Evolutionary conservation across 2,797 vertebrate genomes (phyloP).

Genomic region (Phrynocephalus forsythii): DNA sequence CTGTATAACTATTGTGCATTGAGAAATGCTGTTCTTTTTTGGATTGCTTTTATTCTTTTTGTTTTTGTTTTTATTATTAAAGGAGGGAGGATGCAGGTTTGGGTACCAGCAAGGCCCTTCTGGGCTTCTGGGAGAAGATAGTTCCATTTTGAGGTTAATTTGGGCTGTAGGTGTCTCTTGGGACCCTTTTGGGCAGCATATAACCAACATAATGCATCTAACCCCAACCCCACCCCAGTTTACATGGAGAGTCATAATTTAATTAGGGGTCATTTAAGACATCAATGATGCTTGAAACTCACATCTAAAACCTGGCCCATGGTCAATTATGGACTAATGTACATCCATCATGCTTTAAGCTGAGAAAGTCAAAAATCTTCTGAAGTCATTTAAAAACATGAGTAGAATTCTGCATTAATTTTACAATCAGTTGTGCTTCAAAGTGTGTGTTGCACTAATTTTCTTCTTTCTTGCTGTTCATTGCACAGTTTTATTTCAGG

Average conservation of each 20-base stretch:
- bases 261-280: too few relatives aligned
- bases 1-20: conserved; percentile 10
- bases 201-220: too few relatives aligned
- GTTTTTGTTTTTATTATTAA: too few relatives aligned
- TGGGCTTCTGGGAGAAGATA: too few relatives aligned
- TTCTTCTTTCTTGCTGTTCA: not conserved
- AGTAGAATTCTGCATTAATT: not conserved
- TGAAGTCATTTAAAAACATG: not conserved
- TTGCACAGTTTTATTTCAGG: too few relatives aligned
- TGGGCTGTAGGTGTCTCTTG: too few relatives aligned
- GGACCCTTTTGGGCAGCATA: too few relatives aligned
- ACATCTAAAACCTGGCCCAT: not conserved
- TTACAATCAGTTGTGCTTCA: not conserved
- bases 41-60: not conserved
- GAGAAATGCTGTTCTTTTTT: not conserved
- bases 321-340: not conserved
- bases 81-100: too few relatives aligned
- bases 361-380: not conserved
- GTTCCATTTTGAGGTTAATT: too few relatives aligned
- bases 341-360: not conserved
- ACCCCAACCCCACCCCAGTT: too few relatives aligned
- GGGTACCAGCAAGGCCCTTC: too few relatives aligned
- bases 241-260: too few relatives aligned
- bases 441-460: not conserved
- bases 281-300: not conserved